These are phyloP conservation scores for Aurelia sp. DNA, from an alignment of 30 jellyfish, hydroid and myxozoan genomes.

Conservation along the genomic window DNA sequence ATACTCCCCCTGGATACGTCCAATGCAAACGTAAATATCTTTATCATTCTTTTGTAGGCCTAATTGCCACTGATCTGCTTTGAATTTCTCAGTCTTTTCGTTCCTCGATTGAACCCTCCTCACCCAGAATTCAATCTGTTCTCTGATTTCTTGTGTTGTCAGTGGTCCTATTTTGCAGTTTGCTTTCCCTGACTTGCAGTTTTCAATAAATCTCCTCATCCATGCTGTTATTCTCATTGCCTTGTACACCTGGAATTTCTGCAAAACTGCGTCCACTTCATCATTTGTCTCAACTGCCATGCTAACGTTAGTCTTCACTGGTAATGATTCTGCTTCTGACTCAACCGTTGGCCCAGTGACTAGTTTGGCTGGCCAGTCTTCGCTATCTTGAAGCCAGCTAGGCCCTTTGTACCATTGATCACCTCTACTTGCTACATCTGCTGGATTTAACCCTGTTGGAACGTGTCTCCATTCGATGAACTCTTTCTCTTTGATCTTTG, in stretches of 20 bases:
- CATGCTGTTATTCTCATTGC: conserved; percentile 10
- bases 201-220: background rate
- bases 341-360: background rate
- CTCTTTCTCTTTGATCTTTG: conserved; percentile 13
- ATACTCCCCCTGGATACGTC: no score
- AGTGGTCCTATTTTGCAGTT: background rate
- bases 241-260: background rate
- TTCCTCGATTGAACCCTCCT: no score
- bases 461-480: conserved; percentile 10
- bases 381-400: no score
- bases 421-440: conserved; percentile 4
- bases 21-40: no score
- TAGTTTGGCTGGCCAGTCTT: background rate
- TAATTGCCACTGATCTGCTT: no score
- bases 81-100: no score
- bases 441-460: conserved; percentile 25
- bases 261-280: background rate
- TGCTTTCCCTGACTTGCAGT: conserved; percentile 7
- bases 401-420: no score
- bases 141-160: conserved; percentile 49
- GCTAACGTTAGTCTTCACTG: no score
- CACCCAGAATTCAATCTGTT: background rate
- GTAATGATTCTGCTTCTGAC: no score
- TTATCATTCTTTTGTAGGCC: no score
- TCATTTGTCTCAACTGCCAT: background rate